Evolutionary conservation across 1,140 invertebrate species (phyloP), one percentile per base, ranked within the genome.

Genomic region (Caenorhabditis tropicalis): DNA sequence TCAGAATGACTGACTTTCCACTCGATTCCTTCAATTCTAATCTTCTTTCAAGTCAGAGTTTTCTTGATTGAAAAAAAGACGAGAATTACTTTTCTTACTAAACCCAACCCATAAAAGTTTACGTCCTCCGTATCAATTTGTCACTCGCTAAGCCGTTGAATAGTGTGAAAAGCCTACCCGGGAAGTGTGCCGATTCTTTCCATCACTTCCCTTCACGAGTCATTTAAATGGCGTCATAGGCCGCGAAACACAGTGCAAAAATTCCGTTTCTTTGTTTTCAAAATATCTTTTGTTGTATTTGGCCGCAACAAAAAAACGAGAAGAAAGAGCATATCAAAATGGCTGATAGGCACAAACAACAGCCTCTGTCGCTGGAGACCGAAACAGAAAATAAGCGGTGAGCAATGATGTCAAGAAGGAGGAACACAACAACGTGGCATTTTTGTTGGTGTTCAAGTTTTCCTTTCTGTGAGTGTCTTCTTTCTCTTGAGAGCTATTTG

Each of bases 301-400:
- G 29, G 36, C 21, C n/a, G 36, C 36, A 15, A 29, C n/a, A n/a
- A n/a, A 36, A 70, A 36, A n/a, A 36, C 36, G 49, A 36, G 60
- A 74, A 74, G 27, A 74, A 74, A 74, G 65, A 39, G 36, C 36
- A 74, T 46, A 43, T 46, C 36, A 74, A 74, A 74, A 74, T n/a
- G 19, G 65, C 15, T 74, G 65, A 74, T 74, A 43, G n/a, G 65
- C 65, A 74, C 65, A 74, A 74, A 74, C 65, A 74, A 74, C n/a
- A 74, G 36, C 33, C 65, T 74, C 6, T 43, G n/a, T 46, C 31
- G 31, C 29, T 9, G 15, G 65, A 36, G 31, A 31, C 31, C 15
- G 29, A 36, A 65, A 74, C n/a, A 74, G n/a, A 74, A 65, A 65
- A 65, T 65, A 16, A 36, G n/a, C 58, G 58, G 36, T 21, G 29